phyloP scores from a whole-genome alignment of 1,140 invertebrate genomes.

The Bombus waltoni region DNA sequence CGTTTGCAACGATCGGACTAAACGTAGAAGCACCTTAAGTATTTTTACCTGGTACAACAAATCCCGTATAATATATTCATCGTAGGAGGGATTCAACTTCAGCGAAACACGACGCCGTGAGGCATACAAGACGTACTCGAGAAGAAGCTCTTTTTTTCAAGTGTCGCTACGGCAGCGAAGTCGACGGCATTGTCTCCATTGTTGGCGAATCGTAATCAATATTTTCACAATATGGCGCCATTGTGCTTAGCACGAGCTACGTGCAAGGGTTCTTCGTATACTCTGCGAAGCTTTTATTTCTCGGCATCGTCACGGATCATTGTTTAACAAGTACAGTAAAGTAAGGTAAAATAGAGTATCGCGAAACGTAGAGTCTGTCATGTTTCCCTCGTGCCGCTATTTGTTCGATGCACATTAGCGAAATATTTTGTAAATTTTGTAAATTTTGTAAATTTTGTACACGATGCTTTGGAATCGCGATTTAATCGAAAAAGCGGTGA shows the following conservation, averaged over 20 bases:
- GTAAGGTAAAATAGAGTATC: background rate
- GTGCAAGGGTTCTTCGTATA: constrained; percentile 68
- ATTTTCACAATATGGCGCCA: constrained; percentile 82
- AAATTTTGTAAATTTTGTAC: background rate
- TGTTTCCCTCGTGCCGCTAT: background rate
- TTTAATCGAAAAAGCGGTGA: too few relatives aligned
- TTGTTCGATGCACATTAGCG: too few relatives aligned
- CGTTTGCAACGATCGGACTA: too few relatives aligned
- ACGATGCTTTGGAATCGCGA: too few relatives aligned
- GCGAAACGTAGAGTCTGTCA: background rate
- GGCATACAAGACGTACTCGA: constrained; percentile 55
- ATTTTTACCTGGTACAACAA: constrained; percentile 30
- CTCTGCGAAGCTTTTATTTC: constrained; percentile 61
- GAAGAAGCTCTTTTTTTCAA: constrained; percentile 65
- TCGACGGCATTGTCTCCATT: constrained; percentile 81
- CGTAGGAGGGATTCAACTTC: constrained; percentile 20
- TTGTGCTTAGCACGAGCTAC: constrained; percentile 80
- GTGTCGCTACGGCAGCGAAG: constrained; percentile 75
- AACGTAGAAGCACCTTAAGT: background rate
- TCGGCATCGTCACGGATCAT: constrained; percentile 10
- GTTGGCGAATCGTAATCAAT: constrained; percentile 82
- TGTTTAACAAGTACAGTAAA: constrained; percentile 17
- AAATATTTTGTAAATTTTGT: background rate
- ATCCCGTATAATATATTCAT: constrained; percentile 17
- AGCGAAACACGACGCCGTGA: constrained; percentile 44